These are phyloP conservation scores for Drosophila mojavensis DNA, from an alignment of 1,140 invertebrate species.

Conservation along the genomic window DNA sequence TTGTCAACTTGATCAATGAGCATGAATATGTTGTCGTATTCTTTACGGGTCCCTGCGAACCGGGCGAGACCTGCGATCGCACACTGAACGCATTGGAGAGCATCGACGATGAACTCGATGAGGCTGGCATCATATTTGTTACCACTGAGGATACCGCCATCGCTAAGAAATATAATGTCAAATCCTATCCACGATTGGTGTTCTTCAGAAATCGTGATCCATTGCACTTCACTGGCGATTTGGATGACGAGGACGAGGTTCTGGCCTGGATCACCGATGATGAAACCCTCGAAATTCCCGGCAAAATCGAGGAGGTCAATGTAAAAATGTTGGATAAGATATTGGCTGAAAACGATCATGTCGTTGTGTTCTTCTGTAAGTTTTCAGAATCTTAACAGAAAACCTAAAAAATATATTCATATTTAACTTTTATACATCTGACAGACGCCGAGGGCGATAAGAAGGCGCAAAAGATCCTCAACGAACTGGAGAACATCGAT, in stretches of 20 bases:
- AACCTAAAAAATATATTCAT: neutral
- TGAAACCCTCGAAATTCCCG: constrained; percentile 94
- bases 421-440: constrained; percentile 7
- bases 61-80: constrained; percentile 93
- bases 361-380: constrained; percentile 97
- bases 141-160: constrained; percentile 93
- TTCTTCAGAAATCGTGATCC: constrained; percentile 96
- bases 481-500: constrained; percentile 96
- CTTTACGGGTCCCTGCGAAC: constrained; percentile 95
- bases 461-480: constrained; percentile 94
- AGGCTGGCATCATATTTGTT: constrained; percentile 96
- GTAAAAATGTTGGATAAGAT: constrained; percentile 95
- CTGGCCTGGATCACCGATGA: constrained; percentile 96
- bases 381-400: constrained; percentile 42
- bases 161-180: constrained; percentile 94
- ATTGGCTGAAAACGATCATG: constrained; percentile 93
- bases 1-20: constrained; percentile 93
- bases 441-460: constrained; percentile 95
- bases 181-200: constrained; percentile 92
- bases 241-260: constrained; percentile 95
- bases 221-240: constrained; percentile 89
- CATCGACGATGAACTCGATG: constrained; percentile 96
- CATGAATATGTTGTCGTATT: constrained; percentile 97
- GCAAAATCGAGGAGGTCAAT: constrained; percentile 97
- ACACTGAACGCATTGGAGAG: constrained; percentile 95